Conservation (phyloP, 2,797 vertebrate genomes). For the Schizothorax lantsangensis region DNA sequence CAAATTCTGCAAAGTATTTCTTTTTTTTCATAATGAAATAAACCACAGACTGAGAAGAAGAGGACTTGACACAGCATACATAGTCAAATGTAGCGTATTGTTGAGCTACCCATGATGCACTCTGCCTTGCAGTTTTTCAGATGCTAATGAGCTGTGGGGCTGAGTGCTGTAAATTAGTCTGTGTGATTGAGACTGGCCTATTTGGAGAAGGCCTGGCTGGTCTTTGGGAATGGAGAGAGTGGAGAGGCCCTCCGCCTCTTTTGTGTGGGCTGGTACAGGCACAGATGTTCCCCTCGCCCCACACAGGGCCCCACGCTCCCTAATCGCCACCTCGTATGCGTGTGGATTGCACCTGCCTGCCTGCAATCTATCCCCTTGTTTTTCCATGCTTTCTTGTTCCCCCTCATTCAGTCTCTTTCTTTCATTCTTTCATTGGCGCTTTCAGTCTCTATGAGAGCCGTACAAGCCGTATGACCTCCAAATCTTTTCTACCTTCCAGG, state of each 20-base stretch:
- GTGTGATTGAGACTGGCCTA: conserved; percentile 79
- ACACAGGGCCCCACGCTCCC: conserved; percentile 81
- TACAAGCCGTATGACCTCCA: conserved; percentile 56
- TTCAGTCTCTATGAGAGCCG: conserved; percentile 47
- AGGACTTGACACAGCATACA: conserved; percentile 40
- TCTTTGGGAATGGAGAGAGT: conserved; percentile 71
- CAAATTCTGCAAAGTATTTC: neutral
- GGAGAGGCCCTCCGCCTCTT: conserved; percentile 64
- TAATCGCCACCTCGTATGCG: conserved; percentile 84
- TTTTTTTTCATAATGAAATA: neutral
- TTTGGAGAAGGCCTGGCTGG: conserved; percentile 78
- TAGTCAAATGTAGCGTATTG: conserved; percentile 67
- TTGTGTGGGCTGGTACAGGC: conserved; percentile 80
- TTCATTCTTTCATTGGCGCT: conserved; percentile 40
- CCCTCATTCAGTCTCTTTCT: conserved; percentile 51
- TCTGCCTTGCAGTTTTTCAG: conserved; percentile 75
- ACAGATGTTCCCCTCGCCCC: conserved; percentile 87
- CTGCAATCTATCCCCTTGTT: conserved; percentile 65
- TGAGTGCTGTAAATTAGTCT: conserved; percentile 82
- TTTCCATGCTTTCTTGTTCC: conserved; percentile 44
- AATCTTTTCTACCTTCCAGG: conserved; percentile 65
- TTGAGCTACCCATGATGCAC: conserved; percentile 69
- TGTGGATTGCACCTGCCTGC: conserved; percentile 84
- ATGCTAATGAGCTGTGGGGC: conserved; percentile 78
- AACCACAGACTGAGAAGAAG: neutral